phyloP scores from a whole-genome alignment of 2,888 invertebrate species.

The Unio pictorum region DNA sequence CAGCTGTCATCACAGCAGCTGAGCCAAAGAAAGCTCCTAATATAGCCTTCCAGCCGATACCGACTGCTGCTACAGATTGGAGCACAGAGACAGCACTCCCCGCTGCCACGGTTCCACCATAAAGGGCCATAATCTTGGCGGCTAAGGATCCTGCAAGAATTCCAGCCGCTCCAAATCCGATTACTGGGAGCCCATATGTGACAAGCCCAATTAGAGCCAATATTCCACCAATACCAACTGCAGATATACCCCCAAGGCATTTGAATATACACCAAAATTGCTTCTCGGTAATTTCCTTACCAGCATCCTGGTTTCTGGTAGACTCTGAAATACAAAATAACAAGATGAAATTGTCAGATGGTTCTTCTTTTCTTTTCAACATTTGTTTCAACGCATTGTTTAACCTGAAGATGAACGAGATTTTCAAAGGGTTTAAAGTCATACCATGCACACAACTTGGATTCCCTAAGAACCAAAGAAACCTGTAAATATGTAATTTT shows the following conservation, averaged over 20 bases:
- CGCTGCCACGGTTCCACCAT: not conserved
- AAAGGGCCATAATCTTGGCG: not conserved
- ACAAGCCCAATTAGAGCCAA: not conserved
- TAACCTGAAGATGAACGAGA: no score
- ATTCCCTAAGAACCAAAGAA: no score
- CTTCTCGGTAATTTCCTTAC: not conserved
- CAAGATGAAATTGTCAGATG: no score
- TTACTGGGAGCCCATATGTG: not conserved
- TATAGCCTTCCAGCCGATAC: not conserved
- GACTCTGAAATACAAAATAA: no score
- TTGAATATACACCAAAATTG: slow-evolving; percentile 6
- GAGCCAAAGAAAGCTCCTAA: slow-evolving; percentile 1
- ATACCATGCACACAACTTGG: no score
- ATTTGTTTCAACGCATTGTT: no score
- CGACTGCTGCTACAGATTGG: not conserved
- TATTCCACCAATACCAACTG: not conserved
- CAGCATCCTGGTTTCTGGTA: no score
- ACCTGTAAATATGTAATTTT: no score
- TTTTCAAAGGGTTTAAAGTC: no score
- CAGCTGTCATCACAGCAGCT: not conserved
- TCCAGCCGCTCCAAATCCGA: not conserved
- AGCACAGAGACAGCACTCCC: not conserved
- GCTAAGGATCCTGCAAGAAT: not conserved
- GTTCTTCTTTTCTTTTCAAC: no score
- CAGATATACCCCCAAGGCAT: slow-evolving; percentile 1